These are phyloP conservation scores for Siniperca obscura DNA, from an alignment of 2,797 vertebrate species.

Conservation along the genomic window DNA sequence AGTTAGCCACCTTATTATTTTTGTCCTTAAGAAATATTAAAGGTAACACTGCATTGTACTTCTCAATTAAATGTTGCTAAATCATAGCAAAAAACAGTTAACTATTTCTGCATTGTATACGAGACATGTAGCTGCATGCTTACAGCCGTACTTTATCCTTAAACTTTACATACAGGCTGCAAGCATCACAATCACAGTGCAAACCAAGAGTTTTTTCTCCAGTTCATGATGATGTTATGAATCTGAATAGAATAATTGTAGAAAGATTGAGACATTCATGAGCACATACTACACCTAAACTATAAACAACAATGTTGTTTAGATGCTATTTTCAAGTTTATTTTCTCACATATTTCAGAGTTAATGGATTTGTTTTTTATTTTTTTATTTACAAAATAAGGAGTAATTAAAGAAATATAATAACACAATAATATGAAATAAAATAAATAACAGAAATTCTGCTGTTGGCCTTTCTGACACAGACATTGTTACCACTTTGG, in stretches of 20 bases:
- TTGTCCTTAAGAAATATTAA: background rate
- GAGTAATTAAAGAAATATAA: background rate
- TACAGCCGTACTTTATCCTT: background rate
- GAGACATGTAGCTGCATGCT: background rate
- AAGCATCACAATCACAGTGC: slow-evolving; percentile 13
- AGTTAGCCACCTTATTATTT: background rate
- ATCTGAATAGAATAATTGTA: slow-evolving; percentile 1
- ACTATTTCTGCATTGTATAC: background rate
- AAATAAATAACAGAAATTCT: background rate
- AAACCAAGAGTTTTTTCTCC: background rate
- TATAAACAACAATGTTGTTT: background rate
- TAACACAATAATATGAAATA: background rate
- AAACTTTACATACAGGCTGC: background rate
- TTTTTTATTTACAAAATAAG: background rate
- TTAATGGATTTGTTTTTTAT: background rate
- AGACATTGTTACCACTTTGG: background rate
- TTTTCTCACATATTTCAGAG: background rate
- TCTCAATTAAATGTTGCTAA: background rate
- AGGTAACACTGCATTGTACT: background rate
- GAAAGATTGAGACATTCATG: background rate
- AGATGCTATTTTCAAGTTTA: background rate
- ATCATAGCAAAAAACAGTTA: background rate
- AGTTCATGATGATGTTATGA: background rate
- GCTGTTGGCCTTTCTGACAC: background rate
- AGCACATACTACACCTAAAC: background rate